phyloP scores from a whole-genome alignment of 2,113 vertebrate species.

The Xiphorhynchus elegans region DNA sequence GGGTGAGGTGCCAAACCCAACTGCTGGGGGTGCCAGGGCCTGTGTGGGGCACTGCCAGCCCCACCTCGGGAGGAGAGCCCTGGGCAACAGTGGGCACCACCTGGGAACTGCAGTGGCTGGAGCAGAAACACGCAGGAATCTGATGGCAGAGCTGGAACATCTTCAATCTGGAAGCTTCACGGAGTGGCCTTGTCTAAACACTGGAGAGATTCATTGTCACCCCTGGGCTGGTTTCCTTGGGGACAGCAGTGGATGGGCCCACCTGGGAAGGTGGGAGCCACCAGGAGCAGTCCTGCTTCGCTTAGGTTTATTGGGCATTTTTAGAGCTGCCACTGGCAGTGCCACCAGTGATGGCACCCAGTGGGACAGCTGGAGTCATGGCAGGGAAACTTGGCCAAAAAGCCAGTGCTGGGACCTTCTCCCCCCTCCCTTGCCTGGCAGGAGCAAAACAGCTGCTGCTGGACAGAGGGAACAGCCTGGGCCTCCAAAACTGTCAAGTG shows the following conservation, averaged over 20 bases:
- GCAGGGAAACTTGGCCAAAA: neutral
- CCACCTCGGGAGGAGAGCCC: neutral
- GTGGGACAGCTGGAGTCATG: neutral
- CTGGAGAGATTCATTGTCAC: neutral
- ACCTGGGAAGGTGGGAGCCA: neutral
- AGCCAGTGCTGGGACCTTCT: neutral
- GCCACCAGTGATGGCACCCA: neutral
- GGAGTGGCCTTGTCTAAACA: neutral
- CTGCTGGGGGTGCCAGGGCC: neutral
- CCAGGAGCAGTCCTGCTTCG: neutral
- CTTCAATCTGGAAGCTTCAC: neutral
- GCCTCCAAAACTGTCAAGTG: neutral
- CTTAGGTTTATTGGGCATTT: neutral
- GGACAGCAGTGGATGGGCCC: neutral
- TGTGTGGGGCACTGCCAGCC: neutral
- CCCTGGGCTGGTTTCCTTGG: neutral
- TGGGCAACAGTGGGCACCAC: fast-evolving
- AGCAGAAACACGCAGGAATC: neutral
- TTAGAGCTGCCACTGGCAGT: neutral
- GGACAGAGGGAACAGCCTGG: neutral
- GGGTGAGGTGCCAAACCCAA: neutral
- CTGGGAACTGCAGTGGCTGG: neutral
- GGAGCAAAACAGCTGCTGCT: fast-evolving
- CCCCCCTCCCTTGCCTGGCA: neutral
- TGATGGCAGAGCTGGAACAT: neutral